Evolutionary conservation across 2,113 vertebrate species (phyloP).

Genomic region (Tachysurus vachellii): DNA sequence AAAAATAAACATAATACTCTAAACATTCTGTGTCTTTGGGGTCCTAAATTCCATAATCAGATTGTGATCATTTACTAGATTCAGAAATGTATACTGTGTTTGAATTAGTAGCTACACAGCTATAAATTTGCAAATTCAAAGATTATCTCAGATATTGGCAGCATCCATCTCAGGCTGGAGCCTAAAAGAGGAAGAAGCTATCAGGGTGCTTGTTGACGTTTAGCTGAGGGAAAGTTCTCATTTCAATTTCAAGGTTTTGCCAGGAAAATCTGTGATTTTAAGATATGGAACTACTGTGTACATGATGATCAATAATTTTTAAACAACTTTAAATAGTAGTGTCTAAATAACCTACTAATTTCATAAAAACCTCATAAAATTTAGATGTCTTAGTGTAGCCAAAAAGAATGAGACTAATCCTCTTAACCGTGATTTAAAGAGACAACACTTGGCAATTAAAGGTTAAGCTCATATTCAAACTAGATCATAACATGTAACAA

Average conservation of each 20-base stretch:
- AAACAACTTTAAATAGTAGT: background rate
- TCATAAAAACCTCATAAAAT: background rate
- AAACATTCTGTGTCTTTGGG: background rate
- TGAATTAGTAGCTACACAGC: background rate
- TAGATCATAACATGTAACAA: background rate
- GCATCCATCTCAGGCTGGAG: background rate
- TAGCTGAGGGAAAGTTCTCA: too few relatives aligned
- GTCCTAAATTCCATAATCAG: background rate
- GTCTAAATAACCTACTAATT: background rate
- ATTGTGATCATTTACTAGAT: background rate
- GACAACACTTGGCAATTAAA: background rate
- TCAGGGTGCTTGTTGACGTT: background rate
- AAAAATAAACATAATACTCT: background rate
- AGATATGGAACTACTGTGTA: background rate
- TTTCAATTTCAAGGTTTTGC: background rate
- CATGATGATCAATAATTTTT: background rate
- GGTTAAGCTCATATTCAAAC: background rate
- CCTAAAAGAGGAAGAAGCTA: background rate
- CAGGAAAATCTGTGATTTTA: background rate
- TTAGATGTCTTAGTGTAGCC: background rate
- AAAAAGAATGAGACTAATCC: background rate
- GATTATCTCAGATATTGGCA: background rate
- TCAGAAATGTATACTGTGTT: background rate
- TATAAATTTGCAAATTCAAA: background rate
- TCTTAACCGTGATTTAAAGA: background rate